phyloP scores from a whole-genome alignment of 2,113 vertebrate species.

The Elephas maximus region DNA sequence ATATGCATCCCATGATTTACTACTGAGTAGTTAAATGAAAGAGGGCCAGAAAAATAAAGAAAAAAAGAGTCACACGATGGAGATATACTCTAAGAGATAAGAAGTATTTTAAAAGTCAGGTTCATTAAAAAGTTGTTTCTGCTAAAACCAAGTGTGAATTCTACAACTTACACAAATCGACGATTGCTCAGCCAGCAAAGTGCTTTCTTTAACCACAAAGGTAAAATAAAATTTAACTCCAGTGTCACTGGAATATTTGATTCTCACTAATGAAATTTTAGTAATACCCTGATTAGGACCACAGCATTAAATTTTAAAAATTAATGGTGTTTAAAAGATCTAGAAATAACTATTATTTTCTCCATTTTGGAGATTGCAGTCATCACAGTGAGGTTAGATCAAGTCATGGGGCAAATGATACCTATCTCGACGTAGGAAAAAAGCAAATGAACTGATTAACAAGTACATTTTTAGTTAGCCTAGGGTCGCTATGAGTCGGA shows the following conservation, averaged over 20 bases:
- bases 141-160: slow-evolving; percentile 55
- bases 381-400: slow-evolving; percentile 39
- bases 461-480: slow-evolving; percentile 64
- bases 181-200: slow-evolving; percentile 23
- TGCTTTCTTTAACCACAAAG: slow-evolving; percentile 66
- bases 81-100: slow-evolving; percentile 12
- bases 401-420: slow-evolving; percentile 60
- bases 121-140: slow-evolving; percentile 65
- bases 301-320: slow-evolving; percentile 45
- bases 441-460: slow-evolving; percentile 42
- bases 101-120: slow-evolving; percentile 29
- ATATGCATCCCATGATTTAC: slow-evolving; percentile 13
- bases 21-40: slow-evolving; percentile 52
- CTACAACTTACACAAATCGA: slow-evolving; percentile 34
- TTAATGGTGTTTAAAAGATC: slow-evolving; percentile 41
- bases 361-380: slow-evolving; percentile 51
- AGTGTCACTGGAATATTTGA: neutral
- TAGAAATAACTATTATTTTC: neutral
- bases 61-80: neutral
- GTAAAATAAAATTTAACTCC: slow-evolving; percentile 60
- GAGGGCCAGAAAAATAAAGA: neutral
- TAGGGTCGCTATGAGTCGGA: neutral
- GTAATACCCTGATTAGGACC: slow-evolving; percentile 42
- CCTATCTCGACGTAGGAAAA: neutral
- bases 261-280: slow-evolving; percentile 45